Conservation (phyloP, 2,888 invertebrate species). For the Drosophila barbarae region DNA sequence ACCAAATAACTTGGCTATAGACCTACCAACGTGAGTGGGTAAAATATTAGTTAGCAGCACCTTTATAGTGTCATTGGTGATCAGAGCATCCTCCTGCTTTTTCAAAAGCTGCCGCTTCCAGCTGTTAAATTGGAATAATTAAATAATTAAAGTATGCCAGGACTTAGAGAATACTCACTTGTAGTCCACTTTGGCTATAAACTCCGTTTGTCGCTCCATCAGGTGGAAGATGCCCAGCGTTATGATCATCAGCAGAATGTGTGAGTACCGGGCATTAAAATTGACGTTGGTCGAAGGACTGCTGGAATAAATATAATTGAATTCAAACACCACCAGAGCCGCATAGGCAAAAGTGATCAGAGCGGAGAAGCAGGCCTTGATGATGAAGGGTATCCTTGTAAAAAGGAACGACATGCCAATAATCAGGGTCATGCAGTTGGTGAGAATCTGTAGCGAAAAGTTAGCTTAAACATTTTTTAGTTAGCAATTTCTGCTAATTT, state of each 20-base stretch:
- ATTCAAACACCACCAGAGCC: conserved; percentile 84
- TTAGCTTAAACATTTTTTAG: neutral
- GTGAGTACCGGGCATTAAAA: conserved; percentile 85
- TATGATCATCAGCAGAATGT: conserved; percentile 87
- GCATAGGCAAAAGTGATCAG: conserved; percentile 85
- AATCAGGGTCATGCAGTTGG: conserved; percentile 82
- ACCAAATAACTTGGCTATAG: neutral
- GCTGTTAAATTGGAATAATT: conserved; percentile 52
- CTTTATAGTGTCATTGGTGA: conserved; percentile 92
- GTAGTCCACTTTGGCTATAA: conserved; percentile 92
- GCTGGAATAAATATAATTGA: conserved; percentile 81
- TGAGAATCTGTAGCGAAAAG: conserved; percentile 77
- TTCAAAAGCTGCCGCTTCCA: conserved; percentile 87
- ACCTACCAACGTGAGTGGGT: conserved; percentile 93
- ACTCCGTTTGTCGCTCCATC: conserved; percentile 94
- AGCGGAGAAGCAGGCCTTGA: conserved; percentile 88
- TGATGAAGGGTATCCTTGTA: conserved; percentile 89
- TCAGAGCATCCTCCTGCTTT: conserved; percentile 91
- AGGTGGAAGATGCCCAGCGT: conserved; percentile 89
- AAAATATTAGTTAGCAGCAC: conserved; percentile 94
- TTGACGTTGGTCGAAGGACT: conserved; percentile 86
- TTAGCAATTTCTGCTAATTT: too few species aligned
- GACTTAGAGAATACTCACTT: conserved; percentile 79
- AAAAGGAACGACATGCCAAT: conserved; percentile 88
- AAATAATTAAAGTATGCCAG: neutral